Percentiles rank a stretch among this genome's conserved stretches.
Conservation (phyloP, 2,113 vertebrate species). For the Cebus imitator region DNA sequence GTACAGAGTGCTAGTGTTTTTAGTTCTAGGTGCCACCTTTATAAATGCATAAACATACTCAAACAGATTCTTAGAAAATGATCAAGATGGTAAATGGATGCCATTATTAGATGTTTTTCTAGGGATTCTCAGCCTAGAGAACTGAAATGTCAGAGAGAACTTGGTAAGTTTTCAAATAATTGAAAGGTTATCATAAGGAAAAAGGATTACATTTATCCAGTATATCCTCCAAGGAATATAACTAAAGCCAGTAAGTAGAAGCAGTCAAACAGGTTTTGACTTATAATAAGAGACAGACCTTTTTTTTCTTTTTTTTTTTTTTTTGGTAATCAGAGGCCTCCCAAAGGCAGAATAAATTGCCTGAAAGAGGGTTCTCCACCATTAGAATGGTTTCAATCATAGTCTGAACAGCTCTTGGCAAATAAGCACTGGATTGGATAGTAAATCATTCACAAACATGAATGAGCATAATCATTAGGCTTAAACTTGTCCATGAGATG, state of each 20-base stretch:
- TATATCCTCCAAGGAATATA: not conserved
- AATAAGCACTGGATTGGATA: not conserved
- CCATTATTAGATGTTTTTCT: not conserved
- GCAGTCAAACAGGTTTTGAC: not conserved
- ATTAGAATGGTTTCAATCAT: conserved; percentile 6
- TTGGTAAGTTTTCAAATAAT: conserved; percentile 9
- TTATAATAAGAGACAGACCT: conserved; percentile 9
- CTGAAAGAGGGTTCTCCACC: not conserved
- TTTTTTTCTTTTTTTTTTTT: too few relatives aligned
- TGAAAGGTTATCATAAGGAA: not conserved
- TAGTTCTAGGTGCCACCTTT: not conserved
- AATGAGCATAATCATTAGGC: not conserved
- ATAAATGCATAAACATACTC: not conserved
- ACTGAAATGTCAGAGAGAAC: not conserved
- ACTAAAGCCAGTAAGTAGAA: not conserved
- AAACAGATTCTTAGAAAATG: not conserved
- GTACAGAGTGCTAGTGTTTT: not conserved
- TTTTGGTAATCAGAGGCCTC: not conserved
- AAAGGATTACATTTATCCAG: not conserved
- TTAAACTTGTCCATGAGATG: conserved; percentile 5
- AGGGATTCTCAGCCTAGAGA: not conserved
- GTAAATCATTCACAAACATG: not conserved
- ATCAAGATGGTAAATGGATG: not conserved
- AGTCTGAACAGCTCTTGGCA: not conserved
- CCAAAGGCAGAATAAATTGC: conserved; percentile 35